Percentiles rank a stretch among this genome's conserved stretches.
Evolutionary conservation across 2,113 vertebrate species (phyloP).

Genomic region (Clarias macrocephalus): DNA sequence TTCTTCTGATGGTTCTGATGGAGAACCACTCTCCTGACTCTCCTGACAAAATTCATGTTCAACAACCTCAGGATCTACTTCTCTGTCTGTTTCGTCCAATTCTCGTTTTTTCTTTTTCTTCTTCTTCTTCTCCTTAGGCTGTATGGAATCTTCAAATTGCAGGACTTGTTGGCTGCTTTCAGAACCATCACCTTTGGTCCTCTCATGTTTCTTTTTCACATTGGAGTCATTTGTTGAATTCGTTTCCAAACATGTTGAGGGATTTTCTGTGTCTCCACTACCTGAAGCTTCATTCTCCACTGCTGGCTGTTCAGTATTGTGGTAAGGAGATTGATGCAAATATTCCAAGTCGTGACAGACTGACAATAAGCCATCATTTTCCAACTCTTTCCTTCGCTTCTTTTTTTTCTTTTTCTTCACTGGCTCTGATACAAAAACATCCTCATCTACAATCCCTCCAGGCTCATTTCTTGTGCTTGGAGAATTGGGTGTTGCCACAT

Average conservation of each 20-base stretch:
- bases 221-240: not conserved
- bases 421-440: not conserved
- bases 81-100: not conserved
- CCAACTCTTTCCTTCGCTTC: constrained; percentile 9
- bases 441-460: not conserved
- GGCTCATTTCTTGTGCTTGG: not conserved
- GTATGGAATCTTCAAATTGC: not conserved
- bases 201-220: not conserved
- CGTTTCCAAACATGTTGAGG: too few species aligned
- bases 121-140: constrained; percentile 26
- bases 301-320: not conserved
- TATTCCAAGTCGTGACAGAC: not conserved
- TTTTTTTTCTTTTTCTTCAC: constrained; percentile 20
- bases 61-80: not conserved
- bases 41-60: not conserved
- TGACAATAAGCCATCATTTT: not conserved
- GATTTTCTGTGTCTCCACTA: not conserved
- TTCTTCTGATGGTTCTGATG: not conserved
- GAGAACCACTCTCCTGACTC: not conserved
- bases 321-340: not conserved
- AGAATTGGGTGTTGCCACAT: too few species aligned
- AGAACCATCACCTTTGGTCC: not conserved
- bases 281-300: not conserved
- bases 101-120: constrained; percentile 7
- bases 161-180: not conserved